Percentiles rank a stretch among this genome's conserved stretches.
Conservation (phyloP, 1,140 invertebrate genomes). For the Drosophila lacertosa region DNA sequence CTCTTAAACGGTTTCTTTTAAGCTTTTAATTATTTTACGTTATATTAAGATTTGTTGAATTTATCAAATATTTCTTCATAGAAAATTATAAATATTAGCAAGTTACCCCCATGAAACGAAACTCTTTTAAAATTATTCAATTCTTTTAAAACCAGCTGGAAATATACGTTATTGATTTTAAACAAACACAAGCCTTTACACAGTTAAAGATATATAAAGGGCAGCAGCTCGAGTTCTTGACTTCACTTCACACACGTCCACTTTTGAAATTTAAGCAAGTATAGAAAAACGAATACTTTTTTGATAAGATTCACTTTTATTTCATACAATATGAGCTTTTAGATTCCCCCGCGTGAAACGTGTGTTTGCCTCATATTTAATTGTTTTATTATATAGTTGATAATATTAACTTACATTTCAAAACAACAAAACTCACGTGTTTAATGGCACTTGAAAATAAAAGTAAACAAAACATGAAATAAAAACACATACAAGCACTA, state of each 20-base stretch:
- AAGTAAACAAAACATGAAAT: conserved; percentile 36
- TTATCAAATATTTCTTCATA: not conserved
- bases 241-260: too few species aligned
- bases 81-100: not conserved
- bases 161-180: not conserved
- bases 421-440: conserved; percentile 26
- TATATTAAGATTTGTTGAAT: not conserved
- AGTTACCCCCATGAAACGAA: not conserved
- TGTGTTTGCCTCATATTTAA: not conserved
- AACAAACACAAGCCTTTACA: not conserved
- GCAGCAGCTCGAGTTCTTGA: not conserved
- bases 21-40: not conserved
- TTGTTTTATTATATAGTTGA: not conserved
- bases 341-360: too few species aligned
- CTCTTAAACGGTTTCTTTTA: not conserved
- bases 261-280: not conserved
- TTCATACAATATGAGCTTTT: not conserved
- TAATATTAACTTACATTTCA: not conserved
- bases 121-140: not conserved
- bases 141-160: not conserved
- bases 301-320: not conserved
- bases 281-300: not conserved
- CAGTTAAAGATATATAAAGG: not conserved
- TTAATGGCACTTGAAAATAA: conserved; percentile 26
- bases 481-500: not conserved